Conservation (phyloP, 1,140 invertebrate genomes). For the Drosophila guanche region DNA sequence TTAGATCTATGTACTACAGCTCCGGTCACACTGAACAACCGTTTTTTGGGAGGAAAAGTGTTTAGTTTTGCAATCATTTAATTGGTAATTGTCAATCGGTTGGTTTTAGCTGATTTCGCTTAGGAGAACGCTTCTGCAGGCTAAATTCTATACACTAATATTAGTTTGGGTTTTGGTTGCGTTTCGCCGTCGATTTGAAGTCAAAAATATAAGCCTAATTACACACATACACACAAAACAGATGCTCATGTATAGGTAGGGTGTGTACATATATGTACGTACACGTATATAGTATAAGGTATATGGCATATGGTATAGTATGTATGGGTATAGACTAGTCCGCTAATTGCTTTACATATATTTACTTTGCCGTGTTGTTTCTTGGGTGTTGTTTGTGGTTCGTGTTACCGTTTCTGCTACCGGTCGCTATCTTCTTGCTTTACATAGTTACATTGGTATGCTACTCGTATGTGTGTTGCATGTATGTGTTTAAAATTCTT, state of each 20-base stretch:
- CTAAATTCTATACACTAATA: slow-evolving; percentile 54
- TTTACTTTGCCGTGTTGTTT: slow-evolving; percentile 68
- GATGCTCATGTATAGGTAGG: slow-evolving; percentile 29
- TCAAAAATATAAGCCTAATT: slow-evolving; percentile 70
- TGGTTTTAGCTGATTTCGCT: slow-evolving; percentile 44
- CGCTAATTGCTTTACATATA: slow-evolving; percentile 76
- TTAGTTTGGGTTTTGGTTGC: slow-evolving; percentile 47
- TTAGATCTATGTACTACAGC: neutral
- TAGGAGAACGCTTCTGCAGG: slow-evolving; percentile 68
- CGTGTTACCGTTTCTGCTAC: slow-evolving; percentile 3
- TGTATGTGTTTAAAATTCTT: slow-evolving; percentile 43
- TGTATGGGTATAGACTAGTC: slow-evolving; percentile 43
- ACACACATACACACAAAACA: slow-evolving; percentile 60
- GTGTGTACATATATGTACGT: slow-evolving; percentile 36
- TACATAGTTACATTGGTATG: slow-evolving; percentile 71
- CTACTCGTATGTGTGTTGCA: slow-evolving; percentile 17
- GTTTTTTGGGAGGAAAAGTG: slow-evolving; percentile 45
- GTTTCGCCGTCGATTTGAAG: slow-evolving; percentile 38
- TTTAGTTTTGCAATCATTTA: slow-evolving; percentile 31
- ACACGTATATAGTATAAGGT: slow-evolving; percentile 19
- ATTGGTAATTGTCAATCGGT: slow-evolving; percentile 37
- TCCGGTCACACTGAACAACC: slow-evolving; percentile 60
- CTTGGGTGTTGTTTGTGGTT: slow-evolving; percentile 5
- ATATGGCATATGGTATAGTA: too few species aligned
- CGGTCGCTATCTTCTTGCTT: slow-evolving; percentile 41